Conservation (phyloP, 1,140 invertebrate species). For the Nautilus pompilius region DNA sequence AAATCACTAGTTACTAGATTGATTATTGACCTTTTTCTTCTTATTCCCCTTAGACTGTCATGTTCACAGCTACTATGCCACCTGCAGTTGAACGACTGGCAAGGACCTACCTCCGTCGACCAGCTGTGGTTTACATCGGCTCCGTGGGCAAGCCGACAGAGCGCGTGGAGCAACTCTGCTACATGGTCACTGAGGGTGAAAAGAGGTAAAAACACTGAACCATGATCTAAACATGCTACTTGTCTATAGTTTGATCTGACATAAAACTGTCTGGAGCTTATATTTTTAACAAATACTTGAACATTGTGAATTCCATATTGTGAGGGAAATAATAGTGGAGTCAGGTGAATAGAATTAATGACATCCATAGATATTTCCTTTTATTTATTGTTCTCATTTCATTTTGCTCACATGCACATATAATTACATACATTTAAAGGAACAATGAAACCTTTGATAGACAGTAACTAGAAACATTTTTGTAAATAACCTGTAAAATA, state of each 20-base stretch:
- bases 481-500: too few relatives aligned
- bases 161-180: slow-evolving; percentile 95
- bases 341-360: too few relatives aligned
- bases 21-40: background rate
- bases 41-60: slow-evolving; percentile 76
- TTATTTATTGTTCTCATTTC: too few relatives aligned
- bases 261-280: background rate
- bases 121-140: slow-evolving; percentile 97
- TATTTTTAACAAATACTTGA: too few relatives aligned
- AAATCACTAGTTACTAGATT: too few relatives aligned
- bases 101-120: slow-evolving; percentile 88
- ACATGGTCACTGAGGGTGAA: slow-evolving; percentile 90
- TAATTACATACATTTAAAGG: too few relatives aligned
- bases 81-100: slow-evolving; percentile 95
- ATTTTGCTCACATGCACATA: too few relatives aligned
- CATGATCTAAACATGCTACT: background rate
- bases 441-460: too few relatives aligned
- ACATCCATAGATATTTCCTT: too few relatives aligned
- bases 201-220: slow-evolving; percentile 64
- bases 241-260: slow-evolving; percentile 1
- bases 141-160: slow-evolving; percentile 98
- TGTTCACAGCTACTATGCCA: slow-evolving; percentile 99
- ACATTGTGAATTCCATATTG: too few relatives aligned
- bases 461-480: too few relatives aligned
- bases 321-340: too few relatives aligned